phyloP scores from a whole-genome alignment of 2,888 invertebrate species.

The Scrobipalpa costella region DNA sequence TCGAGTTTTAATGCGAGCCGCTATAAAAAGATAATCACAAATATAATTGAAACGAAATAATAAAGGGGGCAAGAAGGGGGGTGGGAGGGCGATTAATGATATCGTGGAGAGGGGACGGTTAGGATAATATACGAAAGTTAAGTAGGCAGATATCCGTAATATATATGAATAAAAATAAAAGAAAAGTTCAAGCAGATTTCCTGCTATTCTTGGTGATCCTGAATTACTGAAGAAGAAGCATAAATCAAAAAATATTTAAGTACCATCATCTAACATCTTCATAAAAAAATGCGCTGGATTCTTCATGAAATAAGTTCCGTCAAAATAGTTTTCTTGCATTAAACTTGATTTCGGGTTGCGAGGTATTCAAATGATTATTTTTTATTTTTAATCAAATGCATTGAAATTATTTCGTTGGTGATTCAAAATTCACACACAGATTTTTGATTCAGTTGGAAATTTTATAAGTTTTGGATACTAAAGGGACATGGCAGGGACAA shows the following conservation, averaged over 20 bases:
- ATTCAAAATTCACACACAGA: too few relatives aligned
- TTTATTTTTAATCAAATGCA: too few relatives aligned
- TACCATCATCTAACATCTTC: too few relatives aligned
- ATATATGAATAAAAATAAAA: neutral
- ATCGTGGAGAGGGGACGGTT: constrained; percentile 32
- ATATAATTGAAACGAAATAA: constrained; percentile 82
- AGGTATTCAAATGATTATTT: too few relatives aligned
- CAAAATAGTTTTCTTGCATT: too few relatives aligned
- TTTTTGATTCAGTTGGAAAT: neutral
- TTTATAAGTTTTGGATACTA: neutral
- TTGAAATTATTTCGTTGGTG: too few relatives aligned
- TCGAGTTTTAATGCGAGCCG: constrained; percentile 77
- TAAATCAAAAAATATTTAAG: too few relatives aligned
- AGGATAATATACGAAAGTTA: constrained; percentile 17
- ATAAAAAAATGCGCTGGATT: too few relatives aligned
- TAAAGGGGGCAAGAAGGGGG: constrained; percentile 63
- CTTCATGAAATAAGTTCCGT: too few relatives aligned
- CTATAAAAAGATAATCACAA: constrained; percentile 81
- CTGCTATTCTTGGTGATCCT: neutral
- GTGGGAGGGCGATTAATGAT: constrained; percentile 71
- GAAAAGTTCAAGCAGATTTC: neutral
- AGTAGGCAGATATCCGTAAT: neutral
- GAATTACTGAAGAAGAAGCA: too few relatives aligned
- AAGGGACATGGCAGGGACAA: neutral
- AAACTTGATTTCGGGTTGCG: too few relatives aligned